Base-by-base conservation (phyloP, 2,888 invertebrate species). In the Barypeithes pellucidus region DNA sequence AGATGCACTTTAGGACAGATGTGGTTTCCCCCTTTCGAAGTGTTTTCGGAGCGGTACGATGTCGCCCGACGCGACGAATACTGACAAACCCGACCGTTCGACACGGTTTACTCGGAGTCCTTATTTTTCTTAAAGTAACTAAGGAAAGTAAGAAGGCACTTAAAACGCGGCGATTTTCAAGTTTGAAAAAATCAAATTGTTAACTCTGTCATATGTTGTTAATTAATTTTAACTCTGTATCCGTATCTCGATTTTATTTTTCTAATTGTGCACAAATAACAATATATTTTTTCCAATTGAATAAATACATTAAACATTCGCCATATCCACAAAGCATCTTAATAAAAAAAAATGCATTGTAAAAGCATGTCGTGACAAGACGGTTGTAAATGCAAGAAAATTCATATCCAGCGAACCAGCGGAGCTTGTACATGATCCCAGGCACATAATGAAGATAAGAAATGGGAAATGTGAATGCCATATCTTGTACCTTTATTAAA, bases 351-450 rank as follows among this genome's bases (percentile, higher is more conserved):
- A 65, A 50, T 24, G 72, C 63, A 73, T 73, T 73, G 73, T 73
- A 73, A 68, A 67, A 59, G 67, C 73, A 68, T 68, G 68, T 73
- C 73, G 73, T 73, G 73, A 73, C 73, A 73, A 63, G 68, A 62
- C 67, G 73, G 63, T 73, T 68, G 68, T 63, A 73, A 68, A 68
- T 67, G 63, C 73, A 47, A 68, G 73, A 68, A 52, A 73, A 73
- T 68, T 73, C 73, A 68, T 73, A 73, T 68, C 68, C 68, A 73
- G 5, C 45, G 24, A 52, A 14, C 62, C 68, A 67, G 61, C 54
- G 22, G 20, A 54, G 72, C 72, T 54, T 41, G 66, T 61, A 52
- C 67, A 66, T 66, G 72, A 72, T 72, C 54, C 67, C 72, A 61
- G 61, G 61, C 67, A 33, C 24, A 52, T 67, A 72, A 72, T 67